Conservation (phyloP, 2,797 vertebrate genomes). For the Hafferia zeledoni region DNA sequence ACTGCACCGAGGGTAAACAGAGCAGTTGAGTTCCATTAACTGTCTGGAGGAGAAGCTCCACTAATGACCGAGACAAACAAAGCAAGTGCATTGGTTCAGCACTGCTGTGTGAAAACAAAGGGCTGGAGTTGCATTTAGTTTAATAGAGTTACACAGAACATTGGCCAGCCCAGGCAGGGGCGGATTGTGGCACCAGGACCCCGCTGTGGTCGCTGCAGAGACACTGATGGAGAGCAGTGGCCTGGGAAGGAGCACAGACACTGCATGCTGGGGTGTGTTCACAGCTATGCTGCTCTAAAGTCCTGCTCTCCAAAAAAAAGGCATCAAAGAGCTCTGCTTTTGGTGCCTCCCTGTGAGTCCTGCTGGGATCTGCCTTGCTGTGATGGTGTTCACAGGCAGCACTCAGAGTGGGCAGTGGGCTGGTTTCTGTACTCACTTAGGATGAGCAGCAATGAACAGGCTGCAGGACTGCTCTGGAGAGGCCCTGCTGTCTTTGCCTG, state of each 20-base stretch:
- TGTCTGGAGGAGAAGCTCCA: constrained; percentile 39
- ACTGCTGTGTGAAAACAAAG: constrained; percentile 8
- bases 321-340: neutral
- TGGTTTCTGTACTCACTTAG: constrained; percentile 1
- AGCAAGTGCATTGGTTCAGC: constrained; percentile 42
- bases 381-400: neutral
- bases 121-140: constrained; percentile 14
- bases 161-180: neutral
- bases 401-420: neutral
- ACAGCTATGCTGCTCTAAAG: neutral
- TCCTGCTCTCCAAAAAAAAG: neutral
- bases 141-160: neutral
- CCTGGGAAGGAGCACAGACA: neutral
- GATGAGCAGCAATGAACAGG: neutral
- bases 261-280: neutral
- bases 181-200: neutral
- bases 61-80: constrained; percentile 15
- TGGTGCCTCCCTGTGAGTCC: neutral
- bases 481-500: neutral
- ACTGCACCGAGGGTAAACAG: constrained; percentile 28
- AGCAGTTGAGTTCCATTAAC: constrained; percentile 55
- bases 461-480: neutral
- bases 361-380: neutral
- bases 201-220: neutral
- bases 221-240: neutral